Base-by-base conservation (phyloP, 2,797 vertebrate species). In the Bryconaethiops microstoma region DNA sequence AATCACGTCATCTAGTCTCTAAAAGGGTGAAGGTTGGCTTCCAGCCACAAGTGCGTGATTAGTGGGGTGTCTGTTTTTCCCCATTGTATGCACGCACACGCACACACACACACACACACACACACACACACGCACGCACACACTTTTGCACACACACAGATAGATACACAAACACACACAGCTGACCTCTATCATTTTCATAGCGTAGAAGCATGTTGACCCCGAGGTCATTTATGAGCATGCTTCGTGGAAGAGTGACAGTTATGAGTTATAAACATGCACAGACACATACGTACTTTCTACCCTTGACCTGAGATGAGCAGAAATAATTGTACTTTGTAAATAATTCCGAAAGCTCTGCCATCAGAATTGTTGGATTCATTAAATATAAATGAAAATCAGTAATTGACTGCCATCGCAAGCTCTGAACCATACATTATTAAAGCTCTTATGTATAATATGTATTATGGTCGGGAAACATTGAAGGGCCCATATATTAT, bases 291-390 rank as follows among this genome's bases (percentile, higher is more conserved):
- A 64, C 39, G 70, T 42, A 19, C 42, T 70, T 40, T 74, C 69
- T 74, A 59, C 48, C 35, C 45, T 63, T 69, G 42, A 81, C 76
- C 76, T 73, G 35, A 13, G 50, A 14, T 65, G 78, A 16, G n/a
- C 48, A 68, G 50, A 23, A 23, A 17, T 60, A 50, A 67, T 83
- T 82, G 59, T 75, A n/a, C 68, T 74, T 50, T 75, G 21, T 86
- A 21, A 84, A 86, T 82, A 82, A 84, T 86, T 65, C 25, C 84
- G 64, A 21, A 5, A 52, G 50, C 50, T 50, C 17, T 76, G 72
- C 67, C 16, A 42, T 59, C 60, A 45, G 57, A 82, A 74, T 21
- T 67, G 69, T 42, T 8, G 23, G 73, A 14, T 16, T 80, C 29
- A 54, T 81, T 17, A 77, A 83, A 81, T 74, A 83, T 83, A 45